Evolutionary conservation across 23 tunicate species (phyloP), one percentile per base, ranked within the genome.

Genomic region (Trididemnum clinides): DNA sequence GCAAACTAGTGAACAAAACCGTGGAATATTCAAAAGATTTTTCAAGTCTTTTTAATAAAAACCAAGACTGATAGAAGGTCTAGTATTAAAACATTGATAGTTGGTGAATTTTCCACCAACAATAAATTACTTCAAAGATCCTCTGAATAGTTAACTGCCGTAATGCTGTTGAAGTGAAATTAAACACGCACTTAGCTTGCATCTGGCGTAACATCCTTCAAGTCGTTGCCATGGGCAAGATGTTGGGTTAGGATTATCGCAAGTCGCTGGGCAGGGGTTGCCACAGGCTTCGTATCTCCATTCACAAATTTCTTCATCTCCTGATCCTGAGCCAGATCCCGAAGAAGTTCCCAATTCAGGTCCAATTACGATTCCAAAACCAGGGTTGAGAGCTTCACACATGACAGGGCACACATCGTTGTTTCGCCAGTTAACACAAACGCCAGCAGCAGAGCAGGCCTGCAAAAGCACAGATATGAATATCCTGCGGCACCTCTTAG

Each of bases 341-440:
- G 75, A 66, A 28, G 6, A 36, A 6, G 37, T 29, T 66, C 75
- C 75, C 4, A 59, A 12, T 10, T 12, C 25, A 2, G 6, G 18
- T 32, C 75, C 75, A 5, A 15, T 10, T 28, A 10, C 75, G n/a
- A 37, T 66, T 5, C 75, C 75, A 33, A 63, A 94, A 0, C 94
- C 89, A 1, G 94, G 94, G 81, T 94, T 94, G 90, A 59, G 85
- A 6, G 91, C 88, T 69, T 94, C 98, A 39, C 98, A 94, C 98
- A 94, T 94, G 76, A 94, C 64, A 5, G 98, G 98, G 38, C 98
- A 94, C 75, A 94, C 73, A n/a, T 94, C 94, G 83, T 81, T 78
- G 85, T 70, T 78, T 30, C 98, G 86, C 98, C 98, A 94, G 49
- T 34, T 75, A 26, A 94, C 59, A 57, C 98, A 94, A 0, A 89